These are phyloP conservation scores for Dermatemys mawii DNA, from an alignment of 2,113 vertebrate species.

Conservation along the genomic window DNA sequence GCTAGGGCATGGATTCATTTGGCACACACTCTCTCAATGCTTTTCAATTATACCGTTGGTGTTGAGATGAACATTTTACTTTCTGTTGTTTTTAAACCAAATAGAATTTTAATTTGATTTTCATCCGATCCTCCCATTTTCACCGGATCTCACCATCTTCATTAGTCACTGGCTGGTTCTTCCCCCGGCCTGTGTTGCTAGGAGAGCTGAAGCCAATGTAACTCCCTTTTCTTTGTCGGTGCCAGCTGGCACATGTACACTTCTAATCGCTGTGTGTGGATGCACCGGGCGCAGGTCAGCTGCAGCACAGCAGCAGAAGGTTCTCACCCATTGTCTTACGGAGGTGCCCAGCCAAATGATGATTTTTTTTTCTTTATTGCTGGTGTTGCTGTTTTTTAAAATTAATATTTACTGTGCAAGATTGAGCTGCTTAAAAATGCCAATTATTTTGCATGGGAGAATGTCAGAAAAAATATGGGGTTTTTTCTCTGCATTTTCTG, in stretches of 20 bases:
- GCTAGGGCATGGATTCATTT: constrained; percentile 43
- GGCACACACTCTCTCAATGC: constrained; percentile 6
- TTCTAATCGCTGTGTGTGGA: not conserved
- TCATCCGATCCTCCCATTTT: constrained; percentile 45
- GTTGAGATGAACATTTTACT: constrained; percentile 15
- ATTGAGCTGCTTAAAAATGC: not conserved
- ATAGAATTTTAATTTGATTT: not conserved
- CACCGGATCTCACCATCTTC: constrained; percentile 41
- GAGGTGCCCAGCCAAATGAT: not conserved
- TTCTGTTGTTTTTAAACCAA: constrained; percentile 49
- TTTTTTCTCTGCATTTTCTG: not conserved
- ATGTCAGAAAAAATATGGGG: not conserved
- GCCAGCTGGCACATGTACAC: not conserved
- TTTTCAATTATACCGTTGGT: constrained; percentile 41
- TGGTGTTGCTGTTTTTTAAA: not conserved
- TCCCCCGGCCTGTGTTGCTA: constrained; percentile 20
- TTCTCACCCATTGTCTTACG: not conserved
- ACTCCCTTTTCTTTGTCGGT: not conserved
- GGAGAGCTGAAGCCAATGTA: not conserved
- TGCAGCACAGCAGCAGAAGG: not conserved
- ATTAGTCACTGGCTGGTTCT: constrained; percentile 50
- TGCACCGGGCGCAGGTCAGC: accelerated
- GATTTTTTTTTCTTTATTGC: not conserved
- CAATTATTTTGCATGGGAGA: not conserved
- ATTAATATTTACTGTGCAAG: not conserved